These are phyloP conservation scores for Odontamblyopus rebecca DNA, from an alignment of 2,797 vertebrate genomes.

Conservation along the genomic window DNA sequence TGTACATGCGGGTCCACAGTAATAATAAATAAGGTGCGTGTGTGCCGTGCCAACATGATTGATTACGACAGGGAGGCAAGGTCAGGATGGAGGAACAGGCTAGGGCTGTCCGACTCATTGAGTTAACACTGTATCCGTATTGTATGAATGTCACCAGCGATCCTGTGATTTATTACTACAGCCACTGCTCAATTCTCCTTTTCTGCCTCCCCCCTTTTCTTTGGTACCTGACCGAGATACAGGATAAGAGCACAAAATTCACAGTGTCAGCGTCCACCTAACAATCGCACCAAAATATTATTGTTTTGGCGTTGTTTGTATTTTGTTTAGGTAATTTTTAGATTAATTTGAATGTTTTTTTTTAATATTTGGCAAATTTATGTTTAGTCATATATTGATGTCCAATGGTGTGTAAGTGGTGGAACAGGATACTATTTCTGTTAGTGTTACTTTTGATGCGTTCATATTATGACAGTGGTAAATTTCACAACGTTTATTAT, in stretches of 20 bases:
- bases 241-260: conserved; percentile 73
- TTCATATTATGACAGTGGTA: background rate
- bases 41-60: conserved; percentile 81
- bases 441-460: background rate
- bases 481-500: background rate
- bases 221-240: conserved; percentile 79
- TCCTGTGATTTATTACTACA: conserved; percentile 83
- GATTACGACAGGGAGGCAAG: conserved; percentile 82
- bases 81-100: conserved; percentile 82
- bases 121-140: conserved; percentile 83
- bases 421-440: background rate
- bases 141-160: conserved; percentile 83
- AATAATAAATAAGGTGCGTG: conserved; percentile 83
- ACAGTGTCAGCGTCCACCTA: conserved; percentile 51
- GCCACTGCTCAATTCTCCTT: conserved; percentile 81
- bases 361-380: too few relatives aligned
- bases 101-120: conserved; percentile 82
- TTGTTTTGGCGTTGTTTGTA: conserved; percentile 16
- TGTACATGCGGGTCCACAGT: conserved; percentile 79
- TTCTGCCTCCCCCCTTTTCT: conserved; percentile 74
- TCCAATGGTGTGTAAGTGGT: background rate
- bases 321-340: conserved; percentile 17
- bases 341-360: background rate
- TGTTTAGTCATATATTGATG: background rate
- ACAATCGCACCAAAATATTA: conserved; percentile 22